phyloP scores from a whole-genome alignment of 2,888 invertebrate species.

The Campaea margaritaria region DNA sequence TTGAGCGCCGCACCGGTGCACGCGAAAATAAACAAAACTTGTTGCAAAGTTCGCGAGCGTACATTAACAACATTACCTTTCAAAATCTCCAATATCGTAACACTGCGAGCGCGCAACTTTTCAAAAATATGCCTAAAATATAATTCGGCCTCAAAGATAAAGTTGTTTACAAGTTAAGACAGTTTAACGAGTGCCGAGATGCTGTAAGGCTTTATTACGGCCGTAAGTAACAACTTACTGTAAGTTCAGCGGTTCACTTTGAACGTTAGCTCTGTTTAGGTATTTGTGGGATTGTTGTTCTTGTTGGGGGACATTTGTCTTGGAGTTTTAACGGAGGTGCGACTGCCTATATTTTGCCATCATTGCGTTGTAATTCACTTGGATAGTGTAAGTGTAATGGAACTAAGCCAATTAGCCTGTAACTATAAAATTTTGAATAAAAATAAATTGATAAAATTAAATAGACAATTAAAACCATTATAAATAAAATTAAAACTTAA shows the following conservation, averaged over 20 bases:
- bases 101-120: neutral
- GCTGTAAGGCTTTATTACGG: slow-evolving; percentile 21
- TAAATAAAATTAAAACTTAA: no score
- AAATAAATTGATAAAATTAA: no score
- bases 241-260: slow-evolving; percentile 17
- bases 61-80: neutral
- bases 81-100: slow-evolving; percentile 16
- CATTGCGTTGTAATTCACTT: slow-evolving; percentile 13
- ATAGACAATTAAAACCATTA: no score
- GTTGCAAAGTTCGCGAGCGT: slow-evolving; percentile 5
- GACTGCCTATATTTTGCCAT: slow-evolving; percentile 11
- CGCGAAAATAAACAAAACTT: neutral
- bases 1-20: no score
- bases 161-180: slow-evolving; percentile 31
- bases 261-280: slow-evolving; percentile 13
- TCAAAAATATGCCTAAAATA: slow-evolving; percentile 26
- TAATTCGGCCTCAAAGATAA: slow-evolving; percentile 27
- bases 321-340: slow-evolving; percentile 16
- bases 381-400: neutral
- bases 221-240: slow-evolving; percentile 19
- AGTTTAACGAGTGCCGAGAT: slow-evolving; percentile 24
- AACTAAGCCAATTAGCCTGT: neutral
- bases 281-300: slow-evolving; percentile 31
- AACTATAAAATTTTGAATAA: no score
- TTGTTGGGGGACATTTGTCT: slow-evolving; percentile 28